Base-by-base conservation (phyloP, 2,797 vertebrate species). In the Chlorospingus semifuscus region DNA sequence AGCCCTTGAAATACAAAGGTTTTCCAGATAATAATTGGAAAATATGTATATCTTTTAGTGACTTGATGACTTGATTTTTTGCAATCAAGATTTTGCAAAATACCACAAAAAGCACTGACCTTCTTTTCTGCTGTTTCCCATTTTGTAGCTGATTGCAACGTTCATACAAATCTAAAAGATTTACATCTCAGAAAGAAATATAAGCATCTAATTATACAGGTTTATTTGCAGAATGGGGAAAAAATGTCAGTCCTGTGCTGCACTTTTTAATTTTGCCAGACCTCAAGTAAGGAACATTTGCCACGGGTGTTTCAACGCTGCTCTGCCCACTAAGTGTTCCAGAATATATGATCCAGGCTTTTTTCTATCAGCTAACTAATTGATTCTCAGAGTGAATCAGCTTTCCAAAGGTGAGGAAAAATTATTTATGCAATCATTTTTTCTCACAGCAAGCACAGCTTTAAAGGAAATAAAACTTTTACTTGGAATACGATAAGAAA, bases 391-490 rank as follows among this genome's bases (percentile, higher is more conserved):
- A 96, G 36, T 83, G 68, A 74, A 88, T 74, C 61, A 66, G 74
- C 81, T 96, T 94, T 96, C 94, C 88, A 85, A 94, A 88, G 89
- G 93, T 94, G 55, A 84, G 59, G 81, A 92, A 97, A 86, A 93
- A 79, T 84, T 44, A 96, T 93, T 89, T 90, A 78, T 90, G 71
- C 65, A 65, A 83, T 57, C 37, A 63, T 70, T 93, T 95, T 92
- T 91, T 93, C 91, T 92, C 93, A 70, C 86, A 91, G 92, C 56
- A 81, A 92, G 29, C 27, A 56, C 34, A 81, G 74, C 72, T 93
- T 94, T 82, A 69, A 66, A 94, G 47, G 42, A 89, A 96, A 95
- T 72, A 85, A 84, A 91, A 66, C 30, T 50, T 64, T 95, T 78
- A 75, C 68, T 89, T 91, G n/a, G 82, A 90, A 78, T 76, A 56